phyloP scores from a whole-genome alignment of 2,797 vertebrate species.

The Galago senegalensis region DNA sequence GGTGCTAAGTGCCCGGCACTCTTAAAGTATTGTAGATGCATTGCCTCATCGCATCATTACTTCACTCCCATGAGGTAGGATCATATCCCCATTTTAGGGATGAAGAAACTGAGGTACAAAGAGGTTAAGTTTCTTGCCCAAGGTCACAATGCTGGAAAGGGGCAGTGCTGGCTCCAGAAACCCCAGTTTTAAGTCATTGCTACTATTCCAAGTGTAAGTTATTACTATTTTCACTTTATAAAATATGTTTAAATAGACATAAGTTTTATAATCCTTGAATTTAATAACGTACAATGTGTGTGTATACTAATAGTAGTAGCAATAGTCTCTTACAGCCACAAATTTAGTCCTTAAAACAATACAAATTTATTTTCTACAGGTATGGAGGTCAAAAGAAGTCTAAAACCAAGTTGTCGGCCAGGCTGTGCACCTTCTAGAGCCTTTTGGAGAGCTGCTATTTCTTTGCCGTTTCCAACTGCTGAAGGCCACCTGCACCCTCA shows the following conservation, averaged over 20 bases:
- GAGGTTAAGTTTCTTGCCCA: not conserved
- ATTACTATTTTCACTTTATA: not conserved
- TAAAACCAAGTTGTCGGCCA: not conserved
- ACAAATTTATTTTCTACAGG: not conserved
- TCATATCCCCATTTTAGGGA: not conserved
- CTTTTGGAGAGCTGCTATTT: not conserved
- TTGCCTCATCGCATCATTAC: not conserved
- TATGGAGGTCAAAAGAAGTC: not conserved
- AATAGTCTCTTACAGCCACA: not conserved
- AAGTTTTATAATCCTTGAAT: constrained; percentile 18
- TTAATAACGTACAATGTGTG: not conserved
- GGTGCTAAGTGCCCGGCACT: not conserved
- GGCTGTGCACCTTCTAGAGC: not conserved
- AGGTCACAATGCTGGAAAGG: not conserved
- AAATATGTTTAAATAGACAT: not conserved
- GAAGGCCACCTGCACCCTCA: not conserved
- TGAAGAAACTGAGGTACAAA: not conserved
- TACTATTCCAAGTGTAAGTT: not conserved
- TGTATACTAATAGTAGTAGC: not conserved
- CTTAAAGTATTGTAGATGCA: not conserved
- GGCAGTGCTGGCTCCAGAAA: not conserved
- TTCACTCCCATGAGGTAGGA: not conserved
- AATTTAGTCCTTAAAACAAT: constrained; percentile 24
- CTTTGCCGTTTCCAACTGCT: not conserved
- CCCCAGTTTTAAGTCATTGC: not conserved